A percentile compares a stretch with the other conserved stretches of the same genome.
phyloP scores from a whole-genome alignment of 2,113 vertebrate species.

The Anarhynchus alexandrinus region DNA sequence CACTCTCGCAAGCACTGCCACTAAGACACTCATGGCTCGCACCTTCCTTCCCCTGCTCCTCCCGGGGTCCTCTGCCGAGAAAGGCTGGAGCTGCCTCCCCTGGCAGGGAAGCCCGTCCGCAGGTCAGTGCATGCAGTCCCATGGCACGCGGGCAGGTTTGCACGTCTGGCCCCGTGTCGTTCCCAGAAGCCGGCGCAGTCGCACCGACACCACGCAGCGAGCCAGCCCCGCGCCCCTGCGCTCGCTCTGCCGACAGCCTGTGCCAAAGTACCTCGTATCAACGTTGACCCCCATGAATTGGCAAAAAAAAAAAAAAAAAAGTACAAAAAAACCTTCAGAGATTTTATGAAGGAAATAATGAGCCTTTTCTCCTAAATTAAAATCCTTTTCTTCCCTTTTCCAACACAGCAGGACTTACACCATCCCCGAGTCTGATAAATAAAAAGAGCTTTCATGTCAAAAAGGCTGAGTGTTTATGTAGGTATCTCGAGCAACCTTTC shows the following conservation, averaged over 20 bases:
- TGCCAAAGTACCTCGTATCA: not conserved
- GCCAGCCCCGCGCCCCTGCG: accelerated
- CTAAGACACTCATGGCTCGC: accelerated
- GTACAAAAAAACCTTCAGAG: not conserved
- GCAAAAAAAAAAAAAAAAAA: not conserved
- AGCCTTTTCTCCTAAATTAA: not conserved
- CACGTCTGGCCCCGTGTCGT: not conserved
- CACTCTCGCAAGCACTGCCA: accelerated
- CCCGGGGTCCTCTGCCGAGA: accelerated
- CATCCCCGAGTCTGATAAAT: not conserved
- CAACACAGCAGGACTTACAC: not conserved
- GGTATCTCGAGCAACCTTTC: not conserved
- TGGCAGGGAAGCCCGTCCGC: too few relatives aligned
- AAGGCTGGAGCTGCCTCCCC: not conserved
- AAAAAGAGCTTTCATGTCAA: not conserved
- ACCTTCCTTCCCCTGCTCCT: not conserved
- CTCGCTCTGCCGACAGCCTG: not conserved
- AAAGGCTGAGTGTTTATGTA: not conserved
- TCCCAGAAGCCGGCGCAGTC: not conserved
- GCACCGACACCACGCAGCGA: not conserved
- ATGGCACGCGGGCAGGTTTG: not conserved
- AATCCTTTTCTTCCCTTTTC: not conserved
- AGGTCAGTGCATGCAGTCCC: accelerated
- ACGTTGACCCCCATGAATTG: not conserved
- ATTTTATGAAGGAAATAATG: not conserved